A percentile compares a stretch with the other conserved stretches of the same genome.
phyloP scores from a whole-genome alignment of 2,797 vertebrate species.

The Eremophila alpestris region DNA sequence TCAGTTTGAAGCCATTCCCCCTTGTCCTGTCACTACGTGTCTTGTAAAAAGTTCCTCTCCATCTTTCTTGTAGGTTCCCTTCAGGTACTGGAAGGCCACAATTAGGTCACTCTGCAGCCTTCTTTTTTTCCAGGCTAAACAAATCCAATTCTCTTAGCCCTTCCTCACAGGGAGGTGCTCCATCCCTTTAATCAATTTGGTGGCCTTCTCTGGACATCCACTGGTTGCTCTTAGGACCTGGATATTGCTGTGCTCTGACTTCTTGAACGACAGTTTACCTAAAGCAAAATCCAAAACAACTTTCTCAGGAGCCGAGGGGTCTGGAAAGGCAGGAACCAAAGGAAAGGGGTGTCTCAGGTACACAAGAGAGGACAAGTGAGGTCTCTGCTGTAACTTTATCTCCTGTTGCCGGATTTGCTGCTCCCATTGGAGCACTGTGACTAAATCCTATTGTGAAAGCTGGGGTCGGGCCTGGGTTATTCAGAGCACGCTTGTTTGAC shows the following conservation, averaged over 20 bases:
- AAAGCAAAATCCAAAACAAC: neutral
- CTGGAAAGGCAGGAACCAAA: neutral
- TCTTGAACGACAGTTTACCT: neutral
- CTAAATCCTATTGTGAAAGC: conserved; percentile 34
- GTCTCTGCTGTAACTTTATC: neutral
- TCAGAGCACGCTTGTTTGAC: neutral
- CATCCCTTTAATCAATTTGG: neutral
- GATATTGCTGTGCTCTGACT: neutral
- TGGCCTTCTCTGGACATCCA: neutral
- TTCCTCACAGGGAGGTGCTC: neutral
- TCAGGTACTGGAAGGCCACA: neutral
- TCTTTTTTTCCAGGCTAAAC: neutral
- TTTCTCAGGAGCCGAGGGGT: neutral
- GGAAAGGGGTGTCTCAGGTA: neutral
- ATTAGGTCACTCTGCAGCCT: neutral
- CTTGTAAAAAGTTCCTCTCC: neutral
- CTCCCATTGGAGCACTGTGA: neutral
- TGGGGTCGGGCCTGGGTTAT: conserved; percentile 1
- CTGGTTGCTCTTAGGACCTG: neutral
- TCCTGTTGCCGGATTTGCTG: neutral
- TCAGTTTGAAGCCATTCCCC: neutral
- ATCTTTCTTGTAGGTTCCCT: neutral
- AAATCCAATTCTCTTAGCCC: neutral
- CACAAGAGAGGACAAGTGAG: neutral
- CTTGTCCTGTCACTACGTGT: neutral